Evolutionary conservation across 2,113 vertebrate species (phyloP).

Genomic region (Scartelaos histophorus): DNA sequence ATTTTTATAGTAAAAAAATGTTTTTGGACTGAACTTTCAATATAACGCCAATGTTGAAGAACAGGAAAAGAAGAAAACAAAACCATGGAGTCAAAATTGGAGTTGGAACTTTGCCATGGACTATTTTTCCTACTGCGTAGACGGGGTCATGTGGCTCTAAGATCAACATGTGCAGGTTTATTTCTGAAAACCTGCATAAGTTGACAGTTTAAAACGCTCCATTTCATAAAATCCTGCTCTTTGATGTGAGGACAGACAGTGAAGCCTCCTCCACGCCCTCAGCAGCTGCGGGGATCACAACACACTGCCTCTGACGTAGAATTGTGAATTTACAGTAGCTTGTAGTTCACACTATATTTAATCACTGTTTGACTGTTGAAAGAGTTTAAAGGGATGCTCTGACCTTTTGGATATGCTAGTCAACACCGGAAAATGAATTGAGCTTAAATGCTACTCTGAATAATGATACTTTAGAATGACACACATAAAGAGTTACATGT

Average conservation of each 20-base stretch:
- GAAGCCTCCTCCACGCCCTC: conserved; percentile 48
- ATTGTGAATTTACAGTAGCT: conserved; percentile 40
- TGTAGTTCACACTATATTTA: conserved; percentile 35
- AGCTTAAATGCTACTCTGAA: not conserved
- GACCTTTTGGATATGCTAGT: not conserved
- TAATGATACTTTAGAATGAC: not conserved
- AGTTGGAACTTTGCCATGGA: not conserved
- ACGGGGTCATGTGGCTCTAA: not conserved
- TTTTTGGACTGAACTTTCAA: conserved; percentile 7
- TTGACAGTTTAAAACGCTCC: not conserved
- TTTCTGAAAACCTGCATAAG: conserved; percentile 7
- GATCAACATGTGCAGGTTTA: conserved; percentile 74
- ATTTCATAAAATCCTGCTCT: not conserved
- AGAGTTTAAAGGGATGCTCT: conserved; percentile 46
- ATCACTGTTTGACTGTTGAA: conserved; percentile 25
- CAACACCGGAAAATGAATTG: not conserved
- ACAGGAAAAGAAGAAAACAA: not conserved
- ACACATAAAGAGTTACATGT: not conserved
- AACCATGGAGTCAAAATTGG: not conserved
- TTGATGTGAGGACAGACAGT: conserved; percentile 3
- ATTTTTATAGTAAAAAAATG: not conserved
- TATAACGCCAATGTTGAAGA: conserved; percentile 22
- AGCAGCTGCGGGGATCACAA: conserved; percentile 75
- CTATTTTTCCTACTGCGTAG: not conserved
- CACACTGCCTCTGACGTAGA: conserved; percentile 80